Evolutionary conservation across 2,888 invertebrate species (phyloP), one percentile per base, ranked within the genome.

Genomic region (Phalangium opilio): DNA sequence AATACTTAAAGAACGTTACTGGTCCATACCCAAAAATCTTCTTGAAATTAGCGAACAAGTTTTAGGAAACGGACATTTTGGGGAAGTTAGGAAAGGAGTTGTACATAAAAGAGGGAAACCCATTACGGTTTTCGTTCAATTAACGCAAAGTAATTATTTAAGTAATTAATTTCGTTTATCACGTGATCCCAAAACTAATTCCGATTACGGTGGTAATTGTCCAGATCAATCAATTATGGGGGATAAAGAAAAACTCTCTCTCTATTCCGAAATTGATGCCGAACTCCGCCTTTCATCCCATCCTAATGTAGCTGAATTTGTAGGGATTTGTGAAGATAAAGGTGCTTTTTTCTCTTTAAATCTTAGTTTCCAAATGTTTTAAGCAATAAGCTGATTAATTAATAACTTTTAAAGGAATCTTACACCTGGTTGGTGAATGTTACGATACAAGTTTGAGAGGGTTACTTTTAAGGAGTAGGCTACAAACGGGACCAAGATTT

Each of bases 311-410:
- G 70, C 83, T 7, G 73, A 77, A 48, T 74, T 86, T 39, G 73
- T 83, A 56, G 86, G 86, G 1, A 80, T 83, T 33, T 82, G 81
- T 61, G 83, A 85, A 62, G 81, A 79, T 11, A 73, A 77, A 40
- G 60, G 59, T 51, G 52, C 47, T 18, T 40, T 35, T n/a, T n/a
- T n/a, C n/a, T n/a, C n/a, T n/a, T n/a, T n/a, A n/a, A n/a, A n/a
- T n/a, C n/a, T n/a, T n/a, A n/a, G n/a, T n/a, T n/a, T n/a, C n/a
- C 12, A 34, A 3, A 34, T n/a, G 35, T 17, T 41, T 42, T 42
- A 20, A 33, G 17, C 5, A n/a, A 41, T 21, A 12, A 35, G 8
- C n/a, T 14, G 43, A 43, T 17, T 32, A n/a, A 1, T 15, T 12
- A 42, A 14, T 18, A 33, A 32, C 3, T 3, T 43, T 42, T 2